Conservation (phyloP, 2,888 invertebrate species). For the Pogonocherus hispidulus region DNA sequence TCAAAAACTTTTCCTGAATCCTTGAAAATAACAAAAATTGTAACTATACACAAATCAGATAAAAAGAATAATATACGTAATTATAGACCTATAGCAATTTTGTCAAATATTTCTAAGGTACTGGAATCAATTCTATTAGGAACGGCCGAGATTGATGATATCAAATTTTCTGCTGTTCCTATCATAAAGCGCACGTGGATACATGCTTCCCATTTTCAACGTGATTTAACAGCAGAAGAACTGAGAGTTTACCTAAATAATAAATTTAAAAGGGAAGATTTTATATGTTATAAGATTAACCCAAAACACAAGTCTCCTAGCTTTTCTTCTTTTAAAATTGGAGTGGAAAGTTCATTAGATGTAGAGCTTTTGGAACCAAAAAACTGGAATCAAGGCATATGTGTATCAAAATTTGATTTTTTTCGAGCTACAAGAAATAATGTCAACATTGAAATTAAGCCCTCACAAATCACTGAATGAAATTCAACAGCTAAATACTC, state of each 20-base stretch:
- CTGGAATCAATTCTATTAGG: background rate
- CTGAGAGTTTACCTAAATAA: background rate
- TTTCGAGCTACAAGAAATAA: slow-evolving; percentile 10
- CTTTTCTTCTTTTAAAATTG: slow-evolving; percentile 5
- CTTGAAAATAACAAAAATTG: too few relatives aligned
- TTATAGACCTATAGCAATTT: too few relatives aligned
- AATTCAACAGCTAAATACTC: background rate
- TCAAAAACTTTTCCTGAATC: too few relatives aligned
- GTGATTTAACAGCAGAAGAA: background rate
- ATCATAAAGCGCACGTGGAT: background rate
- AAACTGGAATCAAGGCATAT: background rate
- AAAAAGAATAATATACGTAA: too few relatives aligned
- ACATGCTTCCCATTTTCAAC: slow-evolving; percentile 8
- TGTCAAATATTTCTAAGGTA: too few relatives aligned
- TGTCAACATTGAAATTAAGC: background rate
- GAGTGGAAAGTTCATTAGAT: background rate
- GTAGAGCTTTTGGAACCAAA: background rate
- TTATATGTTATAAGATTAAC: background rate
- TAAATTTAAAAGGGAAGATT: slow-evolving; percentile 1
- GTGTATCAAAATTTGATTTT: slow-evolving; percentile 6
- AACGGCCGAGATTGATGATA: background rate
- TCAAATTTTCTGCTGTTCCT: slow-evolving; percentile 4
- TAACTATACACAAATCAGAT: too few relatives aligned
- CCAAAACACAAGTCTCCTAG: background rate
- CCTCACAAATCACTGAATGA: background rate